Base-by-base conservation (phyloP, 2,797 vertebrate genomes). In the Harpagifer antarcticus region DNA sequence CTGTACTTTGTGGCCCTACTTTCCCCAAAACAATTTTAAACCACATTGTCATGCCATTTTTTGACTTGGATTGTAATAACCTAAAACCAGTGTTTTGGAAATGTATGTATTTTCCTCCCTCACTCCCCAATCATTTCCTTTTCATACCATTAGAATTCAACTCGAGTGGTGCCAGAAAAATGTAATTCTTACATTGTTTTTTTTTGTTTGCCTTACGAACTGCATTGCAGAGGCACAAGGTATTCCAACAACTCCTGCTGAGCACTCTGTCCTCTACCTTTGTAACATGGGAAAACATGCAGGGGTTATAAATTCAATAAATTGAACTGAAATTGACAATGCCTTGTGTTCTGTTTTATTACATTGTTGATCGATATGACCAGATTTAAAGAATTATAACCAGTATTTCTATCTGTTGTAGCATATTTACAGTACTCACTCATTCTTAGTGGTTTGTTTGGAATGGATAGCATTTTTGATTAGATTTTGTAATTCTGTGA, bases 281-380 rank as follows among this genome's bases (percentile, higher is more conserved):
- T 90, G 80, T 91, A 86, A 90, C 60, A 48, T 79, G 84, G 81
- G 88, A 91, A 84, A 59, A 76, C 84, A 78, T 72, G 77, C 89
- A 89, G 81, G 83, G 68, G 69, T 77, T 77, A 65, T 45, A 53
- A 81, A 89, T 58, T 87, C 60, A 93, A 93, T 93, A 93, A 94
- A 93, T 85, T 91, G 75, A 81, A 79, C 67, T 82, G 57, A 88
- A 92, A 92, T 86, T 72, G 2, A 82, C 5, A 3, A 17, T 44
- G 17, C 19, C 16, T 69, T 3, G 37, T 67, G 42, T 57, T 5
- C 8, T 45, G 10, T 53, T 60, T 64, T 10, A n/a, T 47, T 43
- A 17, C 17, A 43, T 50, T 49, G n/a, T 19, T 11, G 47, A 10
- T 12, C 43, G 10, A 37, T 56, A n/a, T 44, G 40, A 7, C 14